Base-by-base conservation (phyloP, 2,888 invertebrate genomes). In the Eupithecia subfuscata region DNA sequence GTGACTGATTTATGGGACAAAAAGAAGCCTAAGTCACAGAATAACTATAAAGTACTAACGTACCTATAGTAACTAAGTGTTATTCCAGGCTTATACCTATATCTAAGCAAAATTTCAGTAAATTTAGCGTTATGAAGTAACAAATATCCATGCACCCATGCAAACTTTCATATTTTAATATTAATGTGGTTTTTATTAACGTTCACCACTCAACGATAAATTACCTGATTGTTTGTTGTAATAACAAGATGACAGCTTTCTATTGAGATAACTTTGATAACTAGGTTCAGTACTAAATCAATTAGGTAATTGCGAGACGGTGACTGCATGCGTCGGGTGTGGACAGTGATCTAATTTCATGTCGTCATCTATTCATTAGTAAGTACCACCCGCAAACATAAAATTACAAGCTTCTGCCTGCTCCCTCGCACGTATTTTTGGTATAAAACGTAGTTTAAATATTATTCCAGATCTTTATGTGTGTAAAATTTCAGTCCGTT, bases 311-410 rank as follows among this genome's bases (percentile, higher is more conserved):
- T 75, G 73, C 68, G 77, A 65, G 75, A 65, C 16, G 75, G 70
- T 77, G 77, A 73, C 75, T 73, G 64, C 75, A 75, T 43, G 68
- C 75, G 34, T 70, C 40, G 65, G n/a, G 30, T 69, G 48, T 70
- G 69, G 73, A 75, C 72, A 75, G 70, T 81, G 81, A 80, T 81
- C 79, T 79, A 80, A 80, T 80, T 78, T 79, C 73, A 74, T 76
- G 43, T 79, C 75, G 80, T 79, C 80, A 80, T 75, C 76, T 72
- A 70, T 72, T 78, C 56, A 80, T 80, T 81, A 79, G 22, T 56
- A 56, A 22, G 12, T 56, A 37, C 5, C 37, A 37, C 37, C 5
- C 37, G 37, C 37, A 37, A 37, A 37, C 7, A 37, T 37, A 37
- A 37, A 4, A 5, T 37, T 7, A 37, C 37, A 7, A 40, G 40